These are phyloP conservation scores for Artibeus jamaicensis DNA, from an alignment of 2,797 vertebrate genomes.

Conservation along the genomic window DNA sequence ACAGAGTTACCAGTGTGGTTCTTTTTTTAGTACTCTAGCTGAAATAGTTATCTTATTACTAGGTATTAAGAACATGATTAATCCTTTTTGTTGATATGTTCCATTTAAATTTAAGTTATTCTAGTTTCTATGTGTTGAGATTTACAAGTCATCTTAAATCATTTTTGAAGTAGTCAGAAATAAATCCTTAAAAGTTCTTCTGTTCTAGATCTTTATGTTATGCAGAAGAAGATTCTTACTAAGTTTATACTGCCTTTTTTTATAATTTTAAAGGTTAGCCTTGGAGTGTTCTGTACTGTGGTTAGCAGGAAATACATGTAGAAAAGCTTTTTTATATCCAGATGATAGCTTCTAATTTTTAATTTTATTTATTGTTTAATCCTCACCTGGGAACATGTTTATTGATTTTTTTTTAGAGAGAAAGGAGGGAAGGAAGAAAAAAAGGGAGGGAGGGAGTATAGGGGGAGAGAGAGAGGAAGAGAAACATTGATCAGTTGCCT, in stretches of 20 bases:
- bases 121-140: background rate
- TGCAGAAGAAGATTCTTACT: background rate
- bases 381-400: background rate
- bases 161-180: constrained; percentile 36
- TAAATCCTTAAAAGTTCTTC: background rate
- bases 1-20: background rate
- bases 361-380: background rate
- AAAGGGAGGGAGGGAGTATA: background rate
- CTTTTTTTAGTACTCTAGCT: background rate
- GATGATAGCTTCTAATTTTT: background rate
- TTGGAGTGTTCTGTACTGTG: background rate
- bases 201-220: constrained; percentile 8
- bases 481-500: background rate
- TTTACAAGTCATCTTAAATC: background rate
- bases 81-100: constrained; percentile 17
- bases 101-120: constrained; percentile 39
- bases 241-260: background rate
- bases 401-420: background rate
- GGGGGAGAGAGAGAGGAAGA: background rate
- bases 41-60: background rate
- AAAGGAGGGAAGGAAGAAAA: background rate
- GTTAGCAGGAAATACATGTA: constrained; percentile 9
- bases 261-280: background rate
- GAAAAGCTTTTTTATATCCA: background rate
- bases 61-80: background rate